phyloP scores from a whole-genome alignment of 2,113 vertebrate species.

The Poeciliopsis prolifica region DNA sequence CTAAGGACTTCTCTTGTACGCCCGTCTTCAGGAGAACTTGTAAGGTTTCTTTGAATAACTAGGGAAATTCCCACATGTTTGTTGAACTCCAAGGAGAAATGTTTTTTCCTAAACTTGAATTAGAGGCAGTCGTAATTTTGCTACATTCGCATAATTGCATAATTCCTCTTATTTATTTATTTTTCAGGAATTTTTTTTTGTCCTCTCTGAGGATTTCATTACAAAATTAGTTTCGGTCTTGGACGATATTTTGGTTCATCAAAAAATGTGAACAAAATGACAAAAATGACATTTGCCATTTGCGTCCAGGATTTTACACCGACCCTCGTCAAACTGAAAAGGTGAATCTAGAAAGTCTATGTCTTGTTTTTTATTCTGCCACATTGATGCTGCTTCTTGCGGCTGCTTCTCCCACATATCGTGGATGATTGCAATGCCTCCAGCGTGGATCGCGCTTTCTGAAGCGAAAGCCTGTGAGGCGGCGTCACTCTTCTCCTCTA shows the following conservation, averaged over 20 bases:
- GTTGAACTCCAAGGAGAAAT: conserved; percentile 9
- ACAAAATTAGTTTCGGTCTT: too few species aligned
- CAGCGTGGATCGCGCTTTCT: conserved; percentile 30
- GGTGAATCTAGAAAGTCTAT: rapidly evolving
- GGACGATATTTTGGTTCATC: too few species aligned
- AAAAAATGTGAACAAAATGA: too few species aligned
- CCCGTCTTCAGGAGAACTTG: background rate
- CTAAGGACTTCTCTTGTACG: background rate
- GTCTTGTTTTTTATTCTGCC: background rate
- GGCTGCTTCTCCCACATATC: conserved; percentile 3
- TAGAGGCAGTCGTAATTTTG: conserved; percentile 1
- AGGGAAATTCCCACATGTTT: conserved; percentile 11
- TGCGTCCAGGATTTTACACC: background rate
- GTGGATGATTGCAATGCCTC: conserved; percentile 37
- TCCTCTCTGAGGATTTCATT: background rate
- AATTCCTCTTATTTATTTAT: background rate
- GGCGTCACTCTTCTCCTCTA: conserved; percentile 73
- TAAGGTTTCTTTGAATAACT: conserved; percentile 1
- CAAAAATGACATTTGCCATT: too few species aligned
- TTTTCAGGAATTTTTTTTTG: background rate
- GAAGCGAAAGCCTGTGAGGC: conserved; percentile 62
- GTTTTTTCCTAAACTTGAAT: conserved; percentile 9
- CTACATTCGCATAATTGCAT: conserved; percentile 5
- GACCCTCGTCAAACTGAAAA: too few species aligned
- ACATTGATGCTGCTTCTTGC: background rate